Evolutionary conservation across 2,113 vertebrate species (phyloP), one percentile per base, ranked within the genome.

Genomic region (Neotoma lepida): DNA sequence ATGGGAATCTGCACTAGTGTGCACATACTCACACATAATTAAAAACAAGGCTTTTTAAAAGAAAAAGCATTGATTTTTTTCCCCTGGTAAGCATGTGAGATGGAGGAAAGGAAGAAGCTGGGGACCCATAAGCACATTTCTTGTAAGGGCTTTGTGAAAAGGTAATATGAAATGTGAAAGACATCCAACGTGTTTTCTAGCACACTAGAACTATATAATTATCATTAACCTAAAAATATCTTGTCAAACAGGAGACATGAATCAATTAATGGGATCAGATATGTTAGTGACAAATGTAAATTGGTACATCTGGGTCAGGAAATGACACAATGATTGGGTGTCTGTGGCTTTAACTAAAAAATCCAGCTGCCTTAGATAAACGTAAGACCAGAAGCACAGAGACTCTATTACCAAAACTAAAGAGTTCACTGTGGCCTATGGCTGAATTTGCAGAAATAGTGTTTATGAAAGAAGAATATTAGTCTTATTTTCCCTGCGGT

Each of bases 171-270:
- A 66, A 46, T 6, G 12, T n/a, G 24, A n/a, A 71, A 94, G 91
- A 70, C 68, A 12, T 14, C 68, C 77, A 54, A 63, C 46, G 54
- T 80, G 24, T 49, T 91, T 89, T 86, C 30, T 74, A 81, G 68
- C 73, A 82, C 24, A 49, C 2, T 41, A 14, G 17, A 51, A 30
- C 26, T 81, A 74, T 76, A 24, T 58, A 93, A 28, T 74, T 63
- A 91, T 24, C 73, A 92, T 64, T 68, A 85, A 51, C 51, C 4
- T 28, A 80, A 88, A 94, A 44, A 2, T 61, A 51, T 66, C 46
- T 78, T 87, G 39, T 44, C 10, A 96, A 92, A 51, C 18, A 39
- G 14, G 30, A 90, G 61, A 89, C 44, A 39, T 91, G 54, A 88
- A 2, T 88, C 18, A 89, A 73, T 84, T 56, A 80, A n/a, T 71